Evolutionary conservation across 1,140 invertebrate genomes (phyloP).

Genomic region (Spodoptera frugiperda): DNA sequence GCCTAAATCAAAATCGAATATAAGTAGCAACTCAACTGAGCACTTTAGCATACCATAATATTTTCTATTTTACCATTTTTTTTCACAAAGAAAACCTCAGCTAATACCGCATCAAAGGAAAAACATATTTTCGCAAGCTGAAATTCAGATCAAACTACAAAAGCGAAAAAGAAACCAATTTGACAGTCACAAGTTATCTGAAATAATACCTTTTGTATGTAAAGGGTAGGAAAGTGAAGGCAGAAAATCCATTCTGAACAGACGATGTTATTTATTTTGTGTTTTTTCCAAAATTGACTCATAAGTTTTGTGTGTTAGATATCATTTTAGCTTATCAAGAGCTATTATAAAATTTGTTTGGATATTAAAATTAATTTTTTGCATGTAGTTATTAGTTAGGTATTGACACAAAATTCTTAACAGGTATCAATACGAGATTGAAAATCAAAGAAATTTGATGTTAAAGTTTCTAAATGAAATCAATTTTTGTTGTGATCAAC

Average conservation of each 20-base stretch:
- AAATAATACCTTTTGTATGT: slow-evolving; percentile 31
- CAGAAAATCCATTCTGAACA: neutral
- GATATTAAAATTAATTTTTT: too few species aligned
- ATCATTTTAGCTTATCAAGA: too few species aligned
- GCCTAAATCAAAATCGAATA: neutral
- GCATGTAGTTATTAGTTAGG: too few species aligned
- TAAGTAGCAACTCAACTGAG: neutral
- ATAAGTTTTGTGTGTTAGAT: too few species aligned
- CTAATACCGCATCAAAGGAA: neutral
- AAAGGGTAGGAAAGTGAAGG: too few species aligned
- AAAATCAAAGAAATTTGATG: too few species aligned
- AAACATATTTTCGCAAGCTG: slow-evolving; percentile 22
- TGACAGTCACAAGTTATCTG: slow-evolving; percentile 36
- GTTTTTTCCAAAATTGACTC: too few species aligned
- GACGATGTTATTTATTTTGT: neutral
- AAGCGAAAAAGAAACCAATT: slow-evolving; percentile 29
- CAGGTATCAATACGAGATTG: too few species aligned
- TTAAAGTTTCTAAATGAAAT: too few species aligned
- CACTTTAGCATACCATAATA: slow-evolving; percentile 2
- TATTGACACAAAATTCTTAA: too few species aligned
- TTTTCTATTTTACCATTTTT: slow-evolving; percentile 3
- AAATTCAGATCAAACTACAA: slow-evolving; percentile 28
- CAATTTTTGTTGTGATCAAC: too few species aligned
- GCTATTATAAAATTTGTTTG: too few species aligned
- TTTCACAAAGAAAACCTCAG: slow-evolving; percentile 11